Evolutionary conservation across 2,888 invertebrate species (phyloP).

Genomic region (Spicauda simplicius): DNA sequence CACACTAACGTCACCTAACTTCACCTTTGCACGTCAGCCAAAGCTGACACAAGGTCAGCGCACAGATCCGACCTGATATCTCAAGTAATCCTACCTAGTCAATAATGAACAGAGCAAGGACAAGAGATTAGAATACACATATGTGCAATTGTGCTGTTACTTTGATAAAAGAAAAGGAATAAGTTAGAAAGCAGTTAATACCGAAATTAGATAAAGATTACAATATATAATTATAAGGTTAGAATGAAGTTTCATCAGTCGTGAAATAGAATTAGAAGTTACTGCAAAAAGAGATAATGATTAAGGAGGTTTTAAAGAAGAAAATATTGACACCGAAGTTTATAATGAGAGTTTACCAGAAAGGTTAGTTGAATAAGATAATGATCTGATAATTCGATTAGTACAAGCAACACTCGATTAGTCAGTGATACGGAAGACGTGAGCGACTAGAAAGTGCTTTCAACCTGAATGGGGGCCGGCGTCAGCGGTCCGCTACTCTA

Average conservation of each 20-base stretch:
- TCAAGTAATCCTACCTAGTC: not conserved
- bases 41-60: not conserved
- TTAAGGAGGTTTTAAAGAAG: not conserved
- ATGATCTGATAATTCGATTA: constrained; percentile 49
- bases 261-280: not conserved
- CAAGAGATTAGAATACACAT: not conserved
- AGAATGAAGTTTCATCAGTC: not conserved
- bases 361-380: not conserved
- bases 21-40: not conserved
- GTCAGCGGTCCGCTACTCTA: constrained; percentile 60
- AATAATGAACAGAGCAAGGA: not conserved
- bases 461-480: constrained; percentile 68
- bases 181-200: not conserved
- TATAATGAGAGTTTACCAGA: not conserved
- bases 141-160: not conserved
- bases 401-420: constrained; percentile 70
- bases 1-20: not conserved
- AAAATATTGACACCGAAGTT: not conserved
- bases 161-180: not conserved
- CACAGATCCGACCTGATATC: not conserved
- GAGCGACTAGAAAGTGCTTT: constrained; percentile 67
- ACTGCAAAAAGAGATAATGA: too few species aligned
- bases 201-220: not conserved
- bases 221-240: not conserved
- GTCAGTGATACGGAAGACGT: constrained; percentile 54